Evolutionary conservation across 64 coral and sea anemone genomes (phyloP).

Genomic region (Cladopsammia gracilis): DNA sequence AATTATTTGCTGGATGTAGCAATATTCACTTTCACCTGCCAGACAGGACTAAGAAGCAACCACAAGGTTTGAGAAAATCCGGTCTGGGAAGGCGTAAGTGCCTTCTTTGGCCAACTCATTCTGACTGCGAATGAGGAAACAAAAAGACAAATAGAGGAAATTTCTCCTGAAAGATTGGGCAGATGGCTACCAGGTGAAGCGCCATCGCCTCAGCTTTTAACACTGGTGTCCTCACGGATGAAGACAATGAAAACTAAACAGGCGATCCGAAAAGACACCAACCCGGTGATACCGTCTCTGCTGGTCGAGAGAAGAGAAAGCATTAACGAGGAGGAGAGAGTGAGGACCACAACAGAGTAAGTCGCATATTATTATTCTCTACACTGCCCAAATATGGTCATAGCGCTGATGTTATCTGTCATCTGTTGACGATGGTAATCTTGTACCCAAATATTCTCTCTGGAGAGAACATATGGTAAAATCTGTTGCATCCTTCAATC

Average conservation of each 20-base stretch:
- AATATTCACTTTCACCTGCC: slow-evolving; percentile 21
- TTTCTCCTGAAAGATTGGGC: background rate
- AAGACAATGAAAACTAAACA: background rate
- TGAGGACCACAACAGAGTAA: background rate
- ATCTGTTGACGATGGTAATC: no score
- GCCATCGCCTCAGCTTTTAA: background rate
- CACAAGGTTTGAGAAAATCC: slow-evolving; percentile 32
- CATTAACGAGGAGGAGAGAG: background rate
- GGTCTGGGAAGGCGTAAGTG: slow-evolving; percentile 19
- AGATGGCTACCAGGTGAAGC: background rate
- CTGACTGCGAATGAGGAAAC: background rate
- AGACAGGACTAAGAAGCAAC: background rate
- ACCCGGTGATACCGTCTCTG: background rate
- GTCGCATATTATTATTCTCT: no score
- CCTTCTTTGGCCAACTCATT: slow-evolving; percentile 33
- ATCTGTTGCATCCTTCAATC: no score
- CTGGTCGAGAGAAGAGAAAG: background rate
- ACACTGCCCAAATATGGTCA: no score
- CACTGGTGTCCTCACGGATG: slow-evolving; percentile 20
- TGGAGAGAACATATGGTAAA: no score
- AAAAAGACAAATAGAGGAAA: background rate
- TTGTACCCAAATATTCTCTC: no score
- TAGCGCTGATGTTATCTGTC: no score
- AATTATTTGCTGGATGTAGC: background rate
- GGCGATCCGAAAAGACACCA: background rate